Conservation (phyloP, 1,140 invertebrate species). For the Paraescarpia echinospica region DNA sequence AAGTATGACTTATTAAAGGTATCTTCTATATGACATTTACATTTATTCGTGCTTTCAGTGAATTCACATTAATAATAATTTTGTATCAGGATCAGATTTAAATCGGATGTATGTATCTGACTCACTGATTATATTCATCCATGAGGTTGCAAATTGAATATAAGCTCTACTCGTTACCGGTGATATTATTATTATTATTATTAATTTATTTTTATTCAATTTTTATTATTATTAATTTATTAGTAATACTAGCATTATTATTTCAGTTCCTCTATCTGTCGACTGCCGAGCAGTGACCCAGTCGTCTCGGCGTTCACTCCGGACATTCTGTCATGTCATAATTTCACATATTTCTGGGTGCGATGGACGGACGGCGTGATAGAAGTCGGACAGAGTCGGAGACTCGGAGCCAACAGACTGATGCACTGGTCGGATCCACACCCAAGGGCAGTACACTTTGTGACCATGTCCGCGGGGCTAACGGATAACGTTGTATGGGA, state of each 20-base stretch:
- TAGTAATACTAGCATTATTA: no score
- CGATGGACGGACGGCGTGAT: not conserved
- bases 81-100: no score
- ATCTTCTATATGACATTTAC: no score
- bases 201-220: not conserved
- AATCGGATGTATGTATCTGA: no score
- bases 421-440: slow-evolving; percentile 14
- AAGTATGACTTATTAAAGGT: no score
- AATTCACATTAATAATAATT: no score
- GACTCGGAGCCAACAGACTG: not conserved
- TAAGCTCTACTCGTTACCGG: no score
- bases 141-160: no score
- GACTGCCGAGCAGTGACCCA: not conserved
- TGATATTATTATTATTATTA: no score
- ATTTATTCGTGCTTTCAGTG: no score
- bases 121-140: no score
- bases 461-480: not conserved
- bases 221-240: not conserved
- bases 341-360: slow-evolving; percentile 6
- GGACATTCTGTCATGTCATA: slow-evolving; percentile 3
- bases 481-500: not conserved
- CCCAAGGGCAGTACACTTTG: not conserved
- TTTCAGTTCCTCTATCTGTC: not conserved
- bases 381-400: slow-evolving; percentile 14
- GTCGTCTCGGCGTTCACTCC: slow-evolving; percentile 8